Percentiles rank a stretch among this genome's conserved stretches.
Evolutionary conservation across 2,113 vertebrate species (phyloP).

Genomic region (Vulpes lagopus): DNA sequence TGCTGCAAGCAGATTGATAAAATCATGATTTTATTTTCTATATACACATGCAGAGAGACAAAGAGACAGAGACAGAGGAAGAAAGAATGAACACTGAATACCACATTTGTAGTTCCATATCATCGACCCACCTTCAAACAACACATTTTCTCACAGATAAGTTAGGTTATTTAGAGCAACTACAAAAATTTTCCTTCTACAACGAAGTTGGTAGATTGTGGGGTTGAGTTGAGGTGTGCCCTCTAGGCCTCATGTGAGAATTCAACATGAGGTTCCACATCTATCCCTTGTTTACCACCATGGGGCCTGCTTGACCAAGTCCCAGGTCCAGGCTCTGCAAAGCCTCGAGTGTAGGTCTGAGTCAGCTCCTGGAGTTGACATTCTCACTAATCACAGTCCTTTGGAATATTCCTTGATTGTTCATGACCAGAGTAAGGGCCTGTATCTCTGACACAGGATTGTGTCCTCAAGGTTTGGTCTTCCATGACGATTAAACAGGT

Average conservation of each 20-base stretch:
- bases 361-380: not conserved
- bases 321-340: not conserved
- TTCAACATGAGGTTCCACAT: not conserved
- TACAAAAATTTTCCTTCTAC: not conserved
- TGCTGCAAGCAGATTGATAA: not conserved
- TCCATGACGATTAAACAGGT: not conserved
- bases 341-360: not conserved
- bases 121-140: not conserved
- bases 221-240: not conserved
- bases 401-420: not conserved
- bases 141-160: not conserved
- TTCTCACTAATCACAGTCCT: not conserved
- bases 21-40: not conserved
- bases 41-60: not conserved
- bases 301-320: not conserved
- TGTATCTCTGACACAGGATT: not conserved
- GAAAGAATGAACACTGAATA: not conserved
- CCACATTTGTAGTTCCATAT: not conserved
- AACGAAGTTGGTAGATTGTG: not conserved
- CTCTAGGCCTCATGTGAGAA: not conserved
- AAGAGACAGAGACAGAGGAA: not conserved
- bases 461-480: not conserved
- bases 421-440: not conserved
- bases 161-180: not conserved
- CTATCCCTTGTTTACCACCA: not conserved